Evolutionary conservation across 2,888 invertebrate species (phyloP).

Genomic region (Polymixis lichenea): DNA sequence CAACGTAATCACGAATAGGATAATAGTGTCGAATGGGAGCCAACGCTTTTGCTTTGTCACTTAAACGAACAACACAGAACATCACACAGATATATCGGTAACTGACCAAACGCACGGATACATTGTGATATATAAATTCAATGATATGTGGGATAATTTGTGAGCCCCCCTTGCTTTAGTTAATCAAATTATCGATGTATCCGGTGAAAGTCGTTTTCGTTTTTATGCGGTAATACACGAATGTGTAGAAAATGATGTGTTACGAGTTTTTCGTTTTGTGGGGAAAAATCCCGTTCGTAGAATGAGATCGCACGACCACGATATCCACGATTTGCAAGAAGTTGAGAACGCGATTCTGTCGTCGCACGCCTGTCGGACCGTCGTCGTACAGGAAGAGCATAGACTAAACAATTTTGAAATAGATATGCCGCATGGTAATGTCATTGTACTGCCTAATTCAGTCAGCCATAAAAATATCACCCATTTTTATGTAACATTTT

Average conservation of each 20-base stretch:
- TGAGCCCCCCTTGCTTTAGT: slow-evolving; percentile 77
- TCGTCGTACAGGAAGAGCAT: slow-evolving; percentile 78
- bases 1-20: slow-evolving; percentile 88
- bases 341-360: slow-evolving; percentile 71
- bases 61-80: slow-evolving; percentile 85
- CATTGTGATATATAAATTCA: slow-evolving; percentile 81
- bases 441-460: slow-evolving; percentile 16
- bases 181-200: slow-evolving; percentile 87
- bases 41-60: slow-evolving; percentile 88
- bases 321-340: slow-evolving; percentile 82
- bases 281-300: slow-evolving; percentile 74
- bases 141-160: slow-evolving; percentile 79
- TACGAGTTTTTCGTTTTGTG: slow-evolving; percentile 68
- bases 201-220: slow-evolving; percentile 84
- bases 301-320: slow-evolving; percentile 80
- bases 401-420: slow-evolving; percentile 70
- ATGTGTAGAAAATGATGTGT: slow-evolving; percentile 71
- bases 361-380: slow-evolving; percentile 70
- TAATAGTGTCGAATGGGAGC: slow-evolving; percentile 87
- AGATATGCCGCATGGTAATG: slow-evolving; percentile 3
- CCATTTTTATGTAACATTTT: background rate
- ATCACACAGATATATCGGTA: slow-evolving; percentile 82
- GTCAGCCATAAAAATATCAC: background rate
- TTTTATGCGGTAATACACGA: slow-evolving; percentile 70
- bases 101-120: slow-evolving; percentile 83